These are phyloP conservation scores for Oligia latruncula DNA, from an alignment of 2,888 invertebrate genomes.

Conservation along the genomic window DNA sequence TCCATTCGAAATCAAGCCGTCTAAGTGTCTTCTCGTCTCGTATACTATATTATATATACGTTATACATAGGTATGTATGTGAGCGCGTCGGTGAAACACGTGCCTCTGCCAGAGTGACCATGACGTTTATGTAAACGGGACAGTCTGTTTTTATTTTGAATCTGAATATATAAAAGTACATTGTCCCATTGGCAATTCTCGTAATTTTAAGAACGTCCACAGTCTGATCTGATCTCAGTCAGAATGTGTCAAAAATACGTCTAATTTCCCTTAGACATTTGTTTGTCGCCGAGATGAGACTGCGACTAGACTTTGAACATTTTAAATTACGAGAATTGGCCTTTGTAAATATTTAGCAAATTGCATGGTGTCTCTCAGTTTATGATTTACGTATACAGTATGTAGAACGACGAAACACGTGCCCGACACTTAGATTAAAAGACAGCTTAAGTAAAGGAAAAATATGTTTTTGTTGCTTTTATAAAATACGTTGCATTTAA, in stretches of 20 bases:
- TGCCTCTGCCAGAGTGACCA: slow-evolving; percentile 53
- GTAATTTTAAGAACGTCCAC: background rate
- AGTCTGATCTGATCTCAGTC: too few relatives aligned
- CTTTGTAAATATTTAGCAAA: slow-evolving; percentile 29
- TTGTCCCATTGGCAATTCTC: background rate
- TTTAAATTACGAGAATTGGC: too few relatives aligned
- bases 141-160: slow-evolving; percentile 30
- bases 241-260: background rate
- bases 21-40: slow-evolving; percentile 15
- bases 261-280: background rate
- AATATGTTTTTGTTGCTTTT: background rate
- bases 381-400: slow-evolving; percentile 16
- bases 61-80: slow-evolving; percentile 24
- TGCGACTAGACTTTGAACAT: background rate
- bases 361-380: background rate
- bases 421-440: background rate
- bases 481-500: background rate
- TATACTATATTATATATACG: slow-evolving; percentile 5
- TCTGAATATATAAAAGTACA: slow-evolving; percentile 5
- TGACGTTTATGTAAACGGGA: slow-evolving; percentile 29
- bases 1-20: slow-evolving; percentile 33
- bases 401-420: background rate
- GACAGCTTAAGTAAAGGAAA: background rate
- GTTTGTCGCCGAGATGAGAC: background rate
- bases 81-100: slow-evolving; percentile 52